Base-by-base conservation (phyloP, 1,140 invertebrate genomes). In the Heliconius melpomene region DNA sequence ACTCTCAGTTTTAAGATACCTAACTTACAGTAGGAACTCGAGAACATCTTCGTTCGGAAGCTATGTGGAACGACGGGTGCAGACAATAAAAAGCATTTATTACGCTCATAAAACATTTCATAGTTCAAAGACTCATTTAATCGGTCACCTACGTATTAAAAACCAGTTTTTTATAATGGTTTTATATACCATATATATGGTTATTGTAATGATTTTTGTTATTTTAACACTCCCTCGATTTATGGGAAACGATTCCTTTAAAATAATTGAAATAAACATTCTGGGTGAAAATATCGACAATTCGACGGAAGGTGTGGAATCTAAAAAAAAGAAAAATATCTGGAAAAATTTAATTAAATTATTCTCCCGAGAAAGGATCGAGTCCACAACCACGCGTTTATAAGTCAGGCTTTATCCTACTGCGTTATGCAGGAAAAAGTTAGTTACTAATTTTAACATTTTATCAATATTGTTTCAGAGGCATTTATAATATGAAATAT, bases 11-110 rank as follows among this genome's bases (percentile, higher is more conserved):
- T 54, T 57, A 9, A 57, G n/a, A 20, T 57, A 23, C 7, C 54
- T 66, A 29, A n/a, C 60, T 66, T 16, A 66, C 60, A 66, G 60
- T 66, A 16, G 18, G 60, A 66, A 26, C 60, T 66, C 13, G 13
- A 66, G 20, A 26, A 23, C 8, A 57, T 57, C 54, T 57, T 23
- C 20, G 46, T 46, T 77, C 75, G 26, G 38, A 26, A 77, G 60
- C 75, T 54, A 66, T 66, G 60, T 66, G 38, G 60, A 77, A 52
- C 26, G 52, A 70, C 75, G 36, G 75, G 36, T 70, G 57, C 60
- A 70, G 11, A 77, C 40, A 60, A 77, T 75, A 77, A 77, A 76
- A 71, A 46, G 38, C 40, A 77, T 77, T 77, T 77, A 77, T 77
- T 77, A 50, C 60, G 13, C 2, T 26, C 23, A 77, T 77, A 77